Evolutionary conservation across 2,113 vertebrate genomes (phyloP), one percentile per base, ranked within the genome.

Genomic region (Cairina moschata): DNA sequence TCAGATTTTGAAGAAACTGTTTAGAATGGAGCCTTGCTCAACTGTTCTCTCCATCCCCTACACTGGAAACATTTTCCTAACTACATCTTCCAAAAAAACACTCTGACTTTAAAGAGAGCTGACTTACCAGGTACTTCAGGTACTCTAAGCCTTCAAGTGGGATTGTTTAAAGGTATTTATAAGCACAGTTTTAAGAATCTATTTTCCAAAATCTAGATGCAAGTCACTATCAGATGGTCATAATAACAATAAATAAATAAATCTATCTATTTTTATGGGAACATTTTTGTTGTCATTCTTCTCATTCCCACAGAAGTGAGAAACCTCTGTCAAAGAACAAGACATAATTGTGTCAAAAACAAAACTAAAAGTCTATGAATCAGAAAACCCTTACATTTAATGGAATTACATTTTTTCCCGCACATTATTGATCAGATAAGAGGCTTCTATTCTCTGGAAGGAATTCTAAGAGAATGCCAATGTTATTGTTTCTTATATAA

Each of bases 401-500:
- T 75, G 46, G 44, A 91, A 78, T 78, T 74, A 66, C 44, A 22
- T 76, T 29, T 14, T 32, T 76, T 63, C 9, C 44, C 26, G 20
- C 67, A 77, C 52, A 17, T 88, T 91, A 83, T 88, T 75, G 93
- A 95, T 96, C 75, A 74, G 82, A 67, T 86, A 95, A 91, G 60
- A 88, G 56, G 32, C 5, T 90, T 93, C 68, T 75, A 10, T 81
- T 88, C 67, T 90, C 44, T 84, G 58, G 10, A 79, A 92, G 21
- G 26, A 93, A 60, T 88, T 93, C 86, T 88, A 87, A 96, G 55
- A 80, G 55, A 86, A 91, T 67, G 82, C 42, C 69, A 88, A 20
- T 65, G n/a, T 80, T 84, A 75, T 54, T 83, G 67, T 91, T 94
- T 94, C 65, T 65, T 65, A 93, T 48, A 83, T 83, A 94, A 88